Conservation (phyloP, 2,797 vertebrate species). For the Pangasius djambal region DNA sequence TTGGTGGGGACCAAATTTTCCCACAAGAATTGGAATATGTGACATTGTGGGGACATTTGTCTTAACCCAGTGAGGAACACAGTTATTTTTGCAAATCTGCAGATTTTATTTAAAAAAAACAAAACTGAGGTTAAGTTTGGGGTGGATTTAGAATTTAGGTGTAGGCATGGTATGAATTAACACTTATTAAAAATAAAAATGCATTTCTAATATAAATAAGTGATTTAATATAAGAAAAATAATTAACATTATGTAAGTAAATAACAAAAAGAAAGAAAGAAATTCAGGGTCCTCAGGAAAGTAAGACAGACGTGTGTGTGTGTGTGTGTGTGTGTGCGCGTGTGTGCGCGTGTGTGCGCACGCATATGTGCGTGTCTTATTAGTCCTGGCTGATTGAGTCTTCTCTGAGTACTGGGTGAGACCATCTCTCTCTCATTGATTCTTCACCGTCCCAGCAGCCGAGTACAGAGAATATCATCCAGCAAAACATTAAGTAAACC, state of each 20-base stretch:
- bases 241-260: neutral
- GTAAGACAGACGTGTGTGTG: neutral
- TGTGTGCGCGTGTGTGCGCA: slow-evolving; percentile 27
- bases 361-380: slow-evolving; percentile 49
- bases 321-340: slow-evolving; percentile 9
- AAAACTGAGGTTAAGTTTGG: neutral
- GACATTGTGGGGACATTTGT: neutral
- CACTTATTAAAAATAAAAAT: neutral
- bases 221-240: neutral
- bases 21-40: neutral
- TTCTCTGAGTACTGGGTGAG: slow-evolving; percentile 42
- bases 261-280: neutral
- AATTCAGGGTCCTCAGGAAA: neutral
- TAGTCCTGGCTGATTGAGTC: slow-evolving; percentile 56
- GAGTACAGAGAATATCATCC: slow-evolving; percentile 60
- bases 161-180: neutral
- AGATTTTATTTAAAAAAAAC: neutral
- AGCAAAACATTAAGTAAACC: slow-evolving; percentile 62
- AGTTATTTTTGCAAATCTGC: neutral
- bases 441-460: slow-evolving; percentile 50
- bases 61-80: neutral
- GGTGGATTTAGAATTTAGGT: neutral
- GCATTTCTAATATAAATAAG: neutral
- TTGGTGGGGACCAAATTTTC: neutral
- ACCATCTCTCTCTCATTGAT: slow-evolving; percentile 48